phyloP scores from a whole-genome alignment of 1,140 invertebrate genomes.

The Drosophila kohkoa region DNA sequence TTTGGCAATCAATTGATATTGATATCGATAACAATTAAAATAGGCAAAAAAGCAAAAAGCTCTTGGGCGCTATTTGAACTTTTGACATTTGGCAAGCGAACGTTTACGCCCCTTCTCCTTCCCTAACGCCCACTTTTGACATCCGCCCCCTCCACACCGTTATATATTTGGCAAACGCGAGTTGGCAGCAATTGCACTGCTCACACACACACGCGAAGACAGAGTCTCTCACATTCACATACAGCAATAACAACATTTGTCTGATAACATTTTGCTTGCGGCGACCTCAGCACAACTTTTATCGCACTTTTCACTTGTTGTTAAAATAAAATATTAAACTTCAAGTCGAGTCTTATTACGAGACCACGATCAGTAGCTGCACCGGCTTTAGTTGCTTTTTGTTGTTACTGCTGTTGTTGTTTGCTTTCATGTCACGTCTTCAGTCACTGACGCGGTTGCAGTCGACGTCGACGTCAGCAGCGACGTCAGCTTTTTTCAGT shows the following conservation, averaged over 20 bases:
- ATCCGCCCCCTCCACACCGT: conserved; percentile 12
- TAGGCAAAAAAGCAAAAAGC: background rate
- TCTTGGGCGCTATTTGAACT: conserved; percentile 52
- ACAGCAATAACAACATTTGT: conserved; percentile 15
- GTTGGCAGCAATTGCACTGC: conserved; percentile 39
- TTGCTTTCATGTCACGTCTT: conserved; percentile 76
- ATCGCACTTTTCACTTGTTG: conserved; percentile 49
- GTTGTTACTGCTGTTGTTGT: conserved; percentile 51
- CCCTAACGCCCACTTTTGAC: background rate
- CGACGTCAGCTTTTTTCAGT: conserved; percentile 62
- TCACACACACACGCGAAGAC: conserved; percentile 4
- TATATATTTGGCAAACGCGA: conserved; percentile 44
- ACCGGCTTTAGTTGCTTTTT: conserved; percentile 60
- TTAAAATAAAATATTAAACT: conserved; percentile 21
- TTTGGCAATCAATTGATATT: conserved; percentile 51
- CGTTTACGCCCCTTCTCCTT: conserved; percentile 21
- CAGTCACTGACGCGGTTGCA: background rate
- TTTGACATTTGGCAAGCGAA: conserved; percentile 50
- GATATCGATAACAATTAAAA: conserved; percentile 30
- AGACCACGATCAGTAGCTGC: conserved; percentile 50
- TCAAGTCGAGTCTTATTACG: conserved; percentile 3
- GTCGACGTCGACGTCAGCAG: conserved; percentile 45
- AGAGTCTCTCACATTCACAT: background rate
- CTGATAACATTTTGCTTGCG: conserved; percentile 42
- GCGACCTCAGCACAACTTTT: conserved; percentile 46